phyloP scores from a whole-genome alignment of 1,140 invertebrate genomes.

The Megalonaias nervosa region DNA sequence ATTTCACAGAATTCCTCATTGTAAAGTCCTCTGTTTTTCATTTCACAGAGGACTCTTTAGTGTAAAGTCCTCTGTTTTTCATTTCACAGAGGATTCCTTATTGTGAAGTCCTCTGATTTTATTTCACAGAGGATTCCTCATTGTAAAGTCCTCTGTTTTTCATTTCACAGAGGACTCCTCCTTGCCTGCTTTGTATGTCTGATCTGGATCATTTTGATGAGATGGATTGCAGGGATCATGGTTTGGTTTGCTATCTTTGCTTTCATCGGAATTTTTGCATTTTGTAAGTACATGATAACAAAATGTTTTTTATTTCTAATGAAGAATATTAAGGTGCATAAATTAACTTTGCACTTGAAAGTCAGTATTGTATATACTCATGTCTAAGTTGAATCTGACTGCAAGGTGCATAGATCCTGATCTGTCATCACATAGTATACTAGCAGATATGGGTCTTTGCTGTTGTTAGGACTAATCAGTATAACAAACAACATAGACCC shows the following conservation, averaged over 20 bases:
- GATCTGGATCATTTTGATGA: slow-evolving; percentile 89
- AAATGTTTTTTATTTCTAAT: not conserved
- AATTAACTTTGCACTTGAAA: too few species aligned
- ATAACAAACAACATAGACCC: too few species aligned
- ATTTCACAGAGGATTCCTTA: slow-evolving; percentile 74
- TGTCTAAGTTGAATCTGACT: too few species aligned
- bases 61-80: not conserved
- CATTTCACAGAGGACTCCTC: slow-evolving; percentile 73
- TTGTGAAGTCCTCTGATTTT: slow-evolving; percentile 50
- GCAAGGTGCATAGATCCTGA: too few species aligned
- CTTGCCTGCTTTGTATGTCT: slow-evolving; percentile 83
- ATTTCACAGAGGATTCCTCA: too few species aligned
- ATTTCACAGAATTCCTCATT: slow-evolving; percentile 72
- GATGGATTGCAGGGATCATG: slow-evolving; percentile 88
- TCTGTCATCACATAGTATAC: too few species aligned
- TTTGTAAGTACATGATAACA: slow-evolving; percentile 74
- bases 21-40: slow-evolving; percentile 31
- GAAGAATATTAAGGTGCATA: too few species aligned
- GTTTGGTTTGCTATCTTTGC: slow-evolving; percentile 88
- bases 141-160: not conserved
- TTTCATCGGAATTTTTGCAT: slow-evolving; percentile 81
- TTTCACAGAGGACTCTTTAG: not conserved
- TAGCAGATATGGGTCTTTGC: too few species aligned
- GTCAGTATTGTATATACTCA: too few species aligned
- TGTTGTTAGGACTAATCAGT: too few species aligned